Conservation (phyloP, 2,888 invertebrate genomes). For the Priocnemis perturbator region DNA sequence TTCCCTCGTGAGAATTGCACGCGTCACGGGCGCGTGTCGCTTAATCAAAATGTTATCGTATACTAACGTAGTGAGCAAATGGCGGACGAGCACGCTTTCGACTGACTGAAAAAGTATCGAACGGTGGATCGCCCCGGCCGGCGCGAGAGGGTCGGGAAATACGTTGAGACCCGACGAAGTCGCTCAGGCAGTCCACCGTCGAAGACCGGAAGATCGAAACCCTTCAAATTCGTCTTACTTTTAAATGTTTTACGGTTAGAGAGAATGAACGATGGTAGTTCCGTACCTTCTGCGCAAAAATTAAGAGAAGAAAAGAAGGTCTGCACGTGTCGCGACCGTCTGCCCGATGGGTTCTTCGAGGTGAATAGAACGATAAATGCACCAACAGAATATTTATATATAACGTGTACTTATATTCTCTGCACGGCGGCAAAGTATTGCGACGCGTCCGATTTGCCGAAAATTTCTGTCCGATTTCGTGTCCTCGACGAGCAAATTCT, state of each 20-base stretch:
- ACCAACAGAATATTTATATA: slow-evolving; percentile 40
- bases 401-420: slow-evolving; percentile 32
- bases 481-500: background rate
- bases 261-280: background rate
- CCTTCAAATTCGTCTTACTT: no score
- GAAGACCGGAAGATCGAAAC: no score
- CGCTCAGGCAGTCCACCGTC: no score
- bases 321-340: slow-evolving; percentile 1
- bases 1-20: slow-evolving; percentile 58
- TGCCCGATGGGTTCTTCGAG: background rate
- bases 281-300: background rate
- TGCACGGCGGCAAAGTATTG: slow-evolving; percentile 45
- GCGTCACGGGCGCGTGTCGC: slow-evolving; percentile 45
- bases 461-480: background rate
- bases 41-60: slow-evolving; percentile 60
- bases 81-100: slow-evolving; percentile 2
- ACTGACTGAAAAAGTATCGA: background rate
- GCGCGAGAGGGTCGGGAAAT: no score
- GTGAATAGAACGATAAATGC: slow-evolving; percentile 31
- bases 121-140: no score
- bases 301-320: slow-evolving; percentile 14
- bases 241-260: no score
- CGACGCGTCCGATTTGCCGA: slow-evolving; percentile 31
- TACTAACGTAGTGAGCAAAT: slow-evolving; percentile 33
- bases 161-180: no score